Evolutionary conservation across 2,797 vertebrate species (phyloP).

Genomic region (Tauraco hartlaubi): DNA sequence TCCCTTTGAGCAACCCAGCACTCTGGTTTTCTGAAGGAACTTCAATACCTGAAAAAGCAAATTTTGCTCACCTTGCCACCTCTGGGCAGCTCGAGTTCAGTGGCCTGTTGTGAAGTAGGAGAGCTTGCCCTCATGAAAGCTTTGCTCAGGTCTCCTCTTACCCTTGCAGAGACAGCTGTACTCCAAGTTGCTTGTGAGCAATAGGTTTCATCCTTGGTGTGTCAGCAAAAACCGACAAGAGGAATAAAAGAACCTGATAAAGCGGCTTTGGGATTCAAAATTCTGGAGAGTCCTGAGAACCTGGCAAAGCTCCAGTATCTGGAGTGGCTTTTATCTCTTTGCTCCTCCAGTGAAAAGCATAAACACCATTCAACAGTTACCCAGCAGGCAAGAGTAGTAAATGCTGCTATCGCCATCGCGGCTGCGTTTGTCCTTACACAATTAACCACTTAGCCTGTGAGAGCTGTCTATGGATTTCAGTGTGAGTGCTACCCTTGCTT

Average conservation of each 20-base stretch:
- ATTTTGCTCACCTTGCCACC: background rate
- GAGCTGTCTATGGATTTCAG: slow-evolving; percentile 7
- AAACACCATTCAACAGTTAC: background rate
- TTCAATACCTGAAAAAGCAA: background rate
- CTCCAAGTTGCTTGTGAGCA: background rate
- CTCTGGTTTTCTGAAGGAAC: background rate
- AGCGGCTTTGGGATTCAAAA: slow-evolving; percentile 43
- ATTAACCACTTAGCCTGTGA: slow-evolving; percentile 31
- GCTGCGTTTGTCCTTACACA: slow-evolving; percentile 29
- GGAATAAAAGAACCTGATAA: slow-evolving; percentile 20
- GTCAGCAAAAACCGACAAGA: background rate
- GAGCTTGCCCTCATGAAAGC: background rate
- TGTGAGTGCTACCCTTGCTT: background rate
- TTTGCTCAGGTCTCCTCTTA: background rate
- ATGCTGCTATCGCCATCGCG: background rate
- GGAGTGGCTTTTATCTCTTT: slow-evolving; percentile 44
- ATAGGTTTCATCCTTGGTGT: background rate
- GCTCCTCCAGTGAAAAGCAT: background rate
- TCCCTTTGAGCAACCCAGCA: background rate
- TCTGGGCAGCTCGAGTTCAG: background rate
- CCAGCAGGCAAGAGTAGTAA: slow-evolving; percentile 8
- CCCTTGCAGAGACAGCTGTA: background rate
- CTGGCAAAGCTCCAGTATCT: slow-evolving; percentile 1
- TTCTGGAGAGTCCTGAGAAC: slow-evolving; percentile 19
- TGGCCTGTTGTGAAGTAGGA: background rate